Percentiles rank a stretch among this genome's conserved stretches.
Conservation (phyloP, 2,888 invertebrate genomes). For the Lacanobia oleracea region DNA sequence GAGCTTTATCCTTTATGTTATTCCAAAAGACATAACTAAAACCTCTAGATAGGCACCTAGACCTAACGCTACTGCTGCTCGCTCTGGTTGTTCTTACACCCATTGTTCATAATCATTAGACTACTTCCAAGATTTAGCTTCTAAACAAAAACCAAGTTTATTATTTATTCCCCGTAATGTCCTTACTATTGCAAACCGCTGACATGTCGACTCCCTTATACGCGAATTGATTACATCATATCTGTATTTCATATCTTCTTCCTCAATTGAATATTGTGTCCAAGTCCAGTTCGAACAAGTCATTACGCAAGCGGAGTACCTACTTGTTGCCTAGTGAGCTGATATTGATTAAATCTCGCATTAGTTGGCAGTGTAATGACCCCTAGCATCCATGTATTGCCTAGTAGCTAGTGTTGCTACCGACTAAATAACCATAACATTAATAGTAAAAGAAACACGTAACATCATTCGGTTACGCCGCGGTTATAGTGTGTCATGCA, state of each 20-base stretch:
- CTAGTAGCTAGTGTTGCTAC: conserved; percentile 28
- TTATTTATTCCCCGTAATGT: conserved; percentile 33
- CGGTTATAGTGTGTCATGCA: conserved; percentile 44
- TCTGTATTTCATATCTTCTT: conserved; percentile 62
- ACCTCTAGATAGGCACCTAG: background rate
- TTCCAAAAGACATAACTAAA: background rate
- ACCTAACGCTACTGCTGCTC: background rate
- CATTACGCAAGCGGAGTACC: conserved; percentile 48
- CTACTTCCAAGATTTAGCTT: background rate
- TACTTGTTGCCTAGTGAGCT: conserved; percentile 42
- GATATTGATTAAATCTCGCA: conserved; percentile 53
- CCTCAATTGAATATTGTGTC: conserved; percentile 65
- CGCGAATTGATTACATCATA: conserved; percentile 65
- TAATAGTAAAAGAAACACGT: conserved; percentile 53
- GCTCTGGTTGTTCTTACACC: background rate
- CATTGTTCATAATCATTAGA: background rate
- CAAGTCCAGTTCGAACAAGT: conserved; percentile 48
- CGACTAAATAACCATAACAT: conserved; percentile 32
- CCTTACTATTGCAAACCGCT: conserved; percentile 55
- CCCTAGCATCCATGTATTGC: conserved; percentile 24
- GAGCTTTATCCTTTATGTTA: background rate
- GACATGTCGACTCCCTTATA: conserved; percentile 44
- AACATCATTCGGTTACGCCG: conserved; percentile 53
- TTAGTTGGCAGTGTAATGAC: conserved; percentile 53
- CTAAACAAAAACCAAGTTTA: background rate